Conservation (phyloP, 2,113 vertebrate genomes). For the Chaetorhynchus papuensis region DNA sequence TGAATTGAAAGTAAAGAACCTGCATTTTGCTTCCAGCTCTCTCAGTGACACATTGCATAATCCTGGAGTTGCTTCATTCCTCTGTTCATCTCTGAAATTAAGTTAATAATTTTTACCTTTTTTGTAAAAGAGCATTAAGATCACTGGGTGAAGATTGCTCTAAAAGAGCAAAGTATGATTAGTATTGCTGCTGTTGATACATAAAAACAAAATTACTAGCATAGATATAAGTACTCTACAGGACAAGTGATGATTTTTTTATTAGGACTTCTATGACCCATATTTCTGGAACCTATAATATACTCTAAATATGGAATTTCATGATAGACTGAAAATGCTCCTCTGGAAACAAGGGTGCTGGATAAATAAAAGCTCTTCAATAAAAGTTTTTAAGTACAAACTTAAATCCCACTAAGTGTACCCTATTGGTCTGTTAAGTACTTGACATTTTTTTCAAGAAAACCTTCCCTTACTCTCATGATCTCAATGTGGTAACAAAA, state of each 20-base stretch:
- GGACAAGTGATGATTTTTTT: neutral
- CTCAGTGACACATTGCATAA: neutral
- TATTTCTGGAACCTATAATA: neutral
- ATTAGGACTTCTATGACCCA: neutral
- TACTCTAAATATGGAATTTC: neutral
- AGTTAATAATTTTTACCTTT: neutral
- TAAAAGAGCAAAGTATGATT: neutral
- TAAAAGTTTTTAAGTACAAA: neutral
- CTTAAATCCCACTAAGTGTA: neutral
- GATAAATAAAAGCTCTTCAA: neutral
- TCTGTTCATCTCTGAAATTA: neutral
- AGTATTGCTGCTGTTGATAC: neutral
- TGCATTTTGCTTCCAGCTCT: neutral
- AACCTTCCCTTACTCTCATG: neutral
- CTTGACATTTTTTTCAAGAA: neutral
- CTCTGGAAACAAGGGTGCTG: neutral
- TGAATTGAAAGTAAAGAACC: neutral
- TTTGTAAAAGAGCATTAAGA: neutral
- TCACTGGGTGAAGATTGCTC: neutral
- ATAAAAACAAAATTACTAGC: neutral
- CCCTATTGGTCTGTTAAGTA: neutral
- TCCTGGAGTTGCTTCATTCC: neutral
- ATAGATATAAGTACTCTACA: neutral
- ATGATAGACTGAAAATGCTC: neutral
- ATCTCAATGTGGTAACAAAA: neutral